Evolutionary conservation across 2,888 invertebrate genomes (phyloP).

Genomic region (Limulus polyphemus): DNA sequence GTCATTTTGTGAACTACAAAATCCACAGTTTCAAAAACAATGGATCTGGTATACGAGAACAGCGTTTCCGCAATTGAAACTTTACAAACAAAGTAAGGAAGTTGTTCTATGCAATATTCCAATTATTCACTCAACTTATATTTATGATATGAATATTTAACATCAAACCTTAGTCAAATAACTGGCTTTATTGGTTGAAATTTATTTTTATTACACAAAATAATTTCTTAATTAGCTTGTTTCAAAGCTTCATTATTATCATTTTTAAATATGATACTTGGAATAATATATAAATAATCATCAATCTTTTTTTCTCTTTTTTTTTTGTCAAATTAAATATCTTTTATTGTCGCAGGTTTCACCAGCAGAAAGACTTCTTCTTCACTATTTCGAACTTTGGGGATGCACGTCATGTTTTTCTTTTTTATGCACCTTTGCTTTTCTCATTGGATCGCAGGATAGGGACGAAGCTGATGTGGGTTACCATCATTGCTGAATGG

Average conservation of each 20-base stretch:
- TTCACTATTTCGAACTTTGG: constrained; percentile 41
- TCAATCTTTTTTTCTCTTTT: not conserved
- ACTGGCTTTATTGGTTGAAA: too few relatives aligned
- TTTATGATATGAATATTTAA: too few relatives aligned
- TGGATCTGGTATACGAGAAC: constrained; percentile 26
- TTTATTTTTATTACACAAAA: too few relatives aligned
- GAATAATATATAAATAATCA: not conserved
- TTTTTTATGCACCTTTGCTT: constrained; percentile 45
- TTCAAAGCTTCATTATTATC: too few relatives aligned
- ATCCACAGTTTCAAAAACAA: not conserved
- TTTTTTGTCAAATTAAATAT: not conserved
- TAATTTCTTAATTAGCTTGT: too few relatives aligned
- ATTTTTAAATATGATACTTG: not conserved
- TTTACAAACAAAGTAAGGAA: constrained; percentile 24
- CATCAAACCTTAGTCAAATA: too few relatives aligned
- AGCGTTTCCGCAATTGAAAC: constrained; percentile 23
- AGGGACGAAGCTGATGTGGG: constrained; percentile 46
- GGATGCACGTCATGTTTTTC: constrained; percentile 46
- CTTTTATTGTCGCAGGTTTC: constrained; percentile 15
- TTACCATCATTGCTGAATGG: constrained; percentile 49
- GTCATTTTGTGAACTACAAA: too few relatives aligned
- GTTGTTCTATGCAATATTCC: not conserved
- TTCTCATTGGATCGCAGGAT: constrained; percentile 45
- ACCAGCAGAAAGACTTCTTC: constrained; percentile 24
- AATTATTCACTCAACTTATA: not conserved